Evolutionary conservation across 2,888 invertebrate species (phyloP), one percentile per base, ranked within the genome.

Genomic region (Cantharis nigra): DNA sequence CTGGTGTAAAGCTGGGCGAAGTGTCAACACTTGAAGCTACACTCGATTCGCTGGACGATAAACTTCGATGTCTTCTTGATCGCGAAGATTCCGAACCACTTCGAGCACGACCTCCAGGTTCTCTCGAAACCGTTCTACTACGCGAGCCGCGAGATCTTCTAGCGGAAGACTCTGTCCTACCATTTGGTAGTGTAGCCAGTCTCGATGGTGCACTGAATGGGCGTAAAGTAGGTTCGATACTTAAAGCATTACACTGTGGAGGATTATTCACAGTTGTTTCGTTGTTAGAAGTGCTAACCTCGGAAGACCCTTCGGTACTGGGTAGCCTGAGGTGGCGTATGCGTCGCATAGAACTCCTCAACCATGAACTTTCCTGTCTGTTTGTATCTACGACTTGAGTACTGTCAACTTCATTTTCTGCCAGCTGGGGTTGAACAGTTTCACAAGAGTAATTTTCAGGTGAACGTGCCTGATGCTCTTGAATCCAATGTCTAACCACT

Each of bases 311-410:
- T 63, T 71, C 78, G 70, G 84, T 85, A 80, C 83, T 89, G n/a
- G 90, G 90, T 63, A 91, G 82, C 67, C 89, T 87, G 74, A 91
- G 85, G 80, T 90, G 91, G 30, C 90, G 89, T 72, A 91, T 85
- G 14, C 91, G 88, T 74, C 91, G 88, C 91, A 91, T 91, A 28
- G 91, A 91, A 69, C 88, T 89, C 77, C 91, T 89, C 82, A 91
- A 85, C 91, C 91, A 91, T 76, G 90, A 87, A 80, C 82, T 85
- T 78, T 84, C 82, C 78, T 81, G 69, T 75, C 82, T 75, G 78
- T 73, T 49, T 63, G 26, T 18, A 69, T 74, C 79, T 63, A 74
- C 70, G 63, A 76, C 73, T 30, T 75, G 62, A 23, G 33, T 20
- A 20, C 3, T 65, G n/a, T 65, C 77, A 65, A 77, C 71, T 26